A percentile compares a stretch with the other conserved stretches of the same genome.
Evolutionary conservation across 2,888 invertebrate genomes (phyloP).

Genomic region (Heliconius hortense): DNA sequence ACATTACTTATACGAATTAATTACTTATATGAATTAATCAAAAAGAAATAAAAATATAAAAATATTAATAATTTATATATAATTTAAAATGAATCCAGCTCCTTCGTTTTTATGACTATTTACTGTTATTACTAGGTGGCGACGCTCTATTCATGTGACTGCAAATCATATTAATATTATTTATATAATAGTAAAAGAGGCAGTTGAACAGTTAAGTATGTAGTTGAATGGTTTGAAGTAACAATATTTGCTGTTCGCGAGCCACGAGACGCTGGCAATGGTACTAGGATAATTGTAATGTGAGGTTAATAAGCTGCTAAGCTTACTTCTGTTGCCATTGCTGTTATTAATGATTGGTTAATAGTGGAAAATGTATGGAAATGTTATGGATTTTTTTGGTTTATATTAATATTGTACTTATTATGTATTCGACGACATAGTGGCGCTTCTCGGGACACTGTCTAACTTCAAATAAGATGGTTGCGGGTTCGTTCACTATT

Average conservation of each 20-base stretch:
- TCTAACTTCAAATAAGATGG: no score
- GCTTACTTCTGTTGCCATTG: no score
- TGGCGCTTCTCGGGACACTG: no score
- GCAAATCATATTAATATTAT: conserved; percentile 17
- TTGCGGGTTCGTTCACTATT: no score
- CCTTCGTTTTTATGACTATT: conserved; percentile 17
- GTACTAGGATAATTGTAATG: not conserved
- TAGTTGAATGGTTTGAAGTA: not conserved
- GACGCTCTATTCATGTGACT: conserved; percentile 9
- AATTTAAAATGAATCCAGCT: not conserved
- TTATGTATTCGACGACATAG: no score
- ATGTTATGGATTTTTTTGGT: no score
- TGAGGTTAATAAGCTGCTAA: not conserved
- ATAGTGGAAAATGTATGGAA: not conserved
- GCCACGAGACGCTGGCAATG: not conserved
- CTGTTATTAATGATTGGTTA: not conserved
- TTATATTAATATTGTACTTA: no score
- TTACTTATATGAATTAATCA: no score
- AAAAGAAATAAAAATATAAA: not conserved
- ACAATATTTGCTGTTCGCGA: not conserved
- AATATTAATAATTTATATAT: not conserved
- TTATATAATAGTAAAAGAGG: not conserved
- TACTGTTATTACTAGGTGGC: conserved; percentile 26
- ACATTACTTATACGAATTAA: no score
- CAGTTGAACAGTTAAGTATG: not conserved